Evolutionary conservation across 1,140 invertebrate genomes (phyloP).

Genomic region (Rhynchophorus ferrugineus): DNA sequence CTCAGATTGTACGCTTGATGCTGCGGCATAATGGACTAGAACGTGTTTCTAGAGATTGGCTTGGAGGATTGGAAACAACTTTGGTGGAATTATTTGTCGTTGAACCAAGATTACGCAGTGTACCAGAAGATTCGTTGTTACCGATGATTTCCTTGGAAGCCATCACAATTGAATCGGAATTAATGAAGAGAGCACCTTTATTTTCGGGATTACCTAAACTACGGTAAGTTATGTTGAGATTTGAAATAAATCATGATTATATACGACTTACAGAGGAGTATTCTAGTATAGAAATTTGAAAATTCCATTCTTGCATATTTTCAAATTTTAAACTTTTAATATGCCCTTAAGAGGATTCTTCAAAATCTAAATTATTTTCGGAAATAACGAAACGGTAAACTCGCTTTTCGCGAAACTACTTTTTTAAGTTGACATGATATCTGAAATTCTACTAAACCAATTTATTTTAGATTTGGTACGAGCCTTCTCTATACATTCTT

Average conservation of each 20-base stretch:
- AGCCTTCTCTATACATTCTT: too few relatives aligned
- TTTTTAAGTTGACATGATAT: too few relatives aligned
- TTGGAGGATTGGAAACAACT: slow-evolving; percentile 66
- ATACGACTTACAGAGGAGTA: too few relatives aligned
- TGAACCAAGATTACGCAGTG: slow-evolving; percentile 67
- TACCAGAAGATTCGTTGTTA: slow-evolving; percentile 69
- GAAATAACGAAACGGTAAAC: too few relatives aligned
- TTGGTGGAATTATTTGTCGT: slow-evolving; percentile 77
- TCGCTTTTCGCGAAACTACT: too few relatives aligned
- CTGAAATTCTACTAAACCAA: too few relatives aligned
- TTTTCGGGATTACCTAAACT: slow-evolving; percentile 58
- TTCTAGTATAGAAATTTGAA: background rate
- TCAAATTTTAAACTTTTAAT: too few relatives aligned
- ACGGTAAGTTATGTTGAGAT: slow-evolving; percentile 36
- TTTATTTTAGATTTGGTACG: too few relatives aligned
- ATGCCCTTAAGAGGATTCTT: background rate
- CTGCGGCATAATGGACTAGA: slow-evolving; percentile 75
- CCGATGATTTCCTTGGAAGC: slow-evolving; percentile 70
- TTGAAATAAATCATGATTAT: too few relatives aligned
- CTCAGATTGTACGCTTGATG: slow-evolving; percentile 60
- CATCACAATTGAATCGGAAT: slow-evolving; percentile 68
- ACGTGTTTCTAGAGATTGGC: slow-evolving; percentile 69
- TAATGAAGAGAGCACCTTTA: slow-evolving; percentile 61
- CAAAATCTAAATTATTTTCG: too few relatives aligned
- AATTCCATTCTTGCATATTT: background rate